Conservation (phyloP, 2,888 invertebrate genomes). For the Lasioglossum villosulum region DNA sequence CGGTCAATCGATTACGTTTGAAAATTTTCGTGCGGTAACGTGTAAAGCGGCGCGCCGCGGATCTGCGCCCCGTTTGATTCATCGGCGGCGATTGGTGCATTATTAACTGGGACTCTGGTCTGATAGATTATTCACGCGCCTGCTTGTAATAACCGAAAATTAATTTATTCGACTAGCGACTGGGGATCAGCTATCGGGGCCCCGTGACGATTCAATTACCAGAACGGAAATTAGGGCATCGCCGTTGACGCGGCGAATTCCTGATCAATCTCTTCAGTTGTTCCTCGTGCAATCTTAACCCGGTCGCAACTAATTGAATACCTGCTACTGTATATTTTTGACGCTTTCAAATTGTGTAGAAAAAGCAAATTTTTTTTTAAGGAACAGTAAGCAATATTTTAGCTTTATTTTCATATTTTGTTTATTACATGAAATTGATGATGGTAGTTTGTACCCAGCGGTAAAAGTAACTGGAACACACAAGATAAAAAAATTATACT, state of each 20-base stretch:
- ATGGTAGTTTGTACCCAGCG: too few species aligned
- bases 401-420: too few species aligned
- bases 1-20: slow-evolving; percentile 42
- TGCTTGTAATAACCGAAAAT: slow-evolving; percentile 55
- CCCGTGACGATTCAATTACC: slow-evolving; percentile 59
- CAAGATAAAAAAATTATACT: too few species aligned
- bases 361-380: too few species aligned
- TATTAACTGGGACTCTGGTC: slow-evolving; percentile 53
- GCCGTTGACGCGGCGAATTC: slow-evolving; percentile 50
- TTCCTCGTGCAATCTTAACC: neutral
- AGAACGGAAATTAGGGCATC: slow-evolving; percentile 63
- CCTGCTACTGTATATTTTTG: too few species aligned
- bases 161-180: slow-evolving; percentile 65
- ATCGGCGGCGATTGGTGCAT: slow-evolving; percentile 40
- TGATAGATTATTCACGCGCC: slow-evolving; percentile 50
- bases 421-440: too few species aligned
- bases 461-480: too few species aligned
- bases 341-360: too few species aligned
- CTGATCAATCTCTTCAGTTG: slow-evolving; percentile 20
- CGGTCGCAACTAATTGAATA: too few species aligned
- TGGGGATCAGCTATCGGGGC: slow-evolving; percentile 32
- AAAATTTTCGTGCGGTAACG: slow-evolving; percentile 20
- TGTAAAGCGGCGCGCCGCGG: neutral
- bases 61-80: slow-evolving; percentile 21
- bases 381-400: too few species aligned